Evolutionary conservation across 2,888 invertebrate genomes (phyloP), one percentile per base, ranked within the genome.

Genomic region (Galerucella nymphaeae): DNA sequence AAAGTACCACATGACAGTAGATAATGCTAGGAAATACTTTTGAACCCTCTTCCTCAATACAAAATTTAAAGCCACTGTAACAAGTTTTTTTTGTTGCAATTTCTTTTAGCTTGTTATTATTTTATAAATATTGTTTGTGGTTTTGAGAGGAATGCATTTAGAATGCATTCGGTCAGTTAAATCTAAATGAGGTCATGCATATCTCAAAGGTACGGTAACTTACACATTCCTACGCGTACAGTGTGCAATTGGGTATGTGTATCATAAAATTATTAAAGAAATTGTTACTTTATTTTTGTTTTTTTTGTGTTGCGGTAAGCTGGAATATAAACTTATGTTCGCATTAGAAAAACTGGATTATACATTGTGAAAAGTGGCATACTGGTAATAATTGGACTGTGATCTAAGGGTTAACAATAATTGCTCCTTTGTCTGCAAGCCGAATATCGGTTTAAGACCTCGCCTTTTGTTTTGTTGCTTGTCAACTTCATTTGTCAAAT

Each of bases 91-190:
- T 23, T 3, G n/a, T 23, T 23, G 23, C 48, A 14, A 11, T 48
- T 48, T 48, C 13, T 48, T 48, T 48, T n/a, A 2, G n/a, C 6
- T 14, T 14, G 8, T 48, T 14, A 48, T 48, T 48, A 48, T 48
- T 48, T 48, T n/a, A 48, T n/a, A 48, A 48, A 48, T 48, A 48
- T 48, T 48, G n/a, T n/a, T 48, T 48, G 48, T n/a, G 48, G 48
- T 48, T 48, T 48, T 48, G 8, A 14, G 48, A 48, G 8, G n/a
- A 48, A 48, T 48, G 14, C 48, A n/a, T 14, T 48, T 48, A 14
- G 48, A 48, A 48, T 48, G 48, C 48, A 48, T 6, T 48, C n/a
- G 48, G 48, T 48, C 48, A 48, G 48, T 48, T 48, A 48, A 48
- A 48, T 48, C 48, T 48, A 48, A 48, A 48, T 48, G 48, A 48